Base-by-base conservation (phyloP, 2,888 invertebrate species). In the Sarcophaga rosellei region DNA sequence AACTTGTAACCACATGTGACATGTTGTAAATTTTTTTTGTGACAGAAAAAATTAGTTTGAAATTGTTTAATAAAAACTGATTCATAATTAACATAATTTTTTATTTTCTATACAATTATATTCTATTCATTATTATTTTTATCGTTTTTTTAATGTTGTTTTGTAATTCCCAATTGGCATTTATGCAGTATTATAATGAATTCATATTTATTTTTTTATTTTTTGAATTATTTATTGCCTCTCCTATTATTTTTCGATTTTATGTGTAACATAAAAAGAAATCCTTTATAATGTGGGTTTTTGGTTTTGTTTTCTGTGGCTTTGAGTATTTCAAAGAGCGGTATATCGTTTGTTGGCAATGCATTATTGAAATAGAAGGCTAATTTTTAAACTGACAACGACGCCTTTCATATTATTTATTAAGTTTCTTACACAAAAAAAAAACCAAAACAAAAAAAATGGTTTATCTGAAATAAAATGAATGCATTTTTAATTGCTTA, bases 371-470 rank as follows among this genome's bases (percentile, higher is more conserved):
- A 53, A 12, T 53, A 17, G 53, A 53, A 53, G 5, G 53, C 53
- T 53, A 5, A 15, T 17, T 53, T 53, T 15, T 53, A 53, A 53
- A 53, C 15, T 53, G 53, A 53, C 66, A 45, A 44, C 23, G 45
- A 66, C 21, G 44, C 3, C 61, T n/a, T 12, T 68, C 20, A 47
- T 25, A 63, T 70, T 20, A 78, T 70, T 63, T 69, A 47, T 47
- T 69, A 61, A 21, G 21, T 21, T 68, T 44, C 12, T 8, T 25
- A 75, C 10, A 6, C 12, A 75, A 65, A 57, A 65, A 47, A 47
- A 11, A 15, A 12, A 47, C 47, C 3, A 11, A 15, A 15, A 47
- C 47, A 15, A 47, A 15, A 2, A n/a, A n/a, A n/a, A n/a, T 10
- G 1, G 1, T 15, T 53, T 53, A 53, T 53, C 10, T 12, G 17